Base-by-base conservation (phyloP, 2,113 vertebrate genomes). In the Cyprinodon brontotheroides region DNA sequence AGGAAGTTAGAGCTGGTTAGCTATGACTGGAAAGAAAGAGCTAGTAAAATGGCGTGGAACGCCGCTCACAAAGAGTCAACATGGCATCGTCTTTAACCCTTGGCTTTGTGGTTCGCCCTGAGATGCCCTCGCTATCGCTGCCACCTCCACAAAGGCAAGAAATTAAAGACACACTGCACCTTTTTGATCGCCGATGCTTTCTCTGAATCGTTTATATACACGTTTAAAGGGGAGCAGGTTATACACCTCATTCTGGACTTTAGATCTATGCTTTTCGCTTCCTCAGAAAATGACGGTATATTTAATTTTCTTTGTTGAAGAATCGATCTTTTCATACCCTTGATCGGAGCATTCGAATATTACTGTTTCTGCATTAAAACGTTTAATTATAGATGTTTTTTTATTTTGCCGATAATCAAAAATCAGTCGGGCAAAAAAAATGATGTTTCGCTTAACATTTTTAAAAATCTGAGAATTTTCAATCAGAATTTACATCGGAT, bases 31-130 rank as follows among this genome's bases (percentile, higher is more conserved):
- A 87, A 86, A 86, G 84, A 89, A 89, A 87, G 83, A 89, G 80
- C 84, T 83, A 75, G 80, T 83, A 93, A 94, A 93, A 93, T 93
- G 91, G 93, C 91, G 86, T 92, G 87, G 86, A 79, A 45, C 91
- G 87, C 80, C 78, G 82, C 84, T 83, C 66, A 74, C 76, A 72
- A 65, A 83, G 84, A 87, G 79, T 84, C 75, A 89, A 84, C 87
- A 53, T 85, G 79, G 82, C 85, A 81, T n/a, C 64, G 71, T 89
- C 74, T 89, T 92, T 93, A 92, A 91, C 88, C 91, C 91, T 92
- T 92, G 80, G 79, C 81, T 83, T 87, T 89, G 87, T 84, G 84
- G 74, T 79, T 87, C 6, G 81, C 70, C 29, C 82, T 86, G 59
- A 65, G 86, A 89, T 87, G 79, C 78, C 81, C 85, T 82, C 65